Evolutionary conservation across 1,140 invertebrate genomes (phyloP).

Genomic region (Hypsibius dujardini): DNA sequence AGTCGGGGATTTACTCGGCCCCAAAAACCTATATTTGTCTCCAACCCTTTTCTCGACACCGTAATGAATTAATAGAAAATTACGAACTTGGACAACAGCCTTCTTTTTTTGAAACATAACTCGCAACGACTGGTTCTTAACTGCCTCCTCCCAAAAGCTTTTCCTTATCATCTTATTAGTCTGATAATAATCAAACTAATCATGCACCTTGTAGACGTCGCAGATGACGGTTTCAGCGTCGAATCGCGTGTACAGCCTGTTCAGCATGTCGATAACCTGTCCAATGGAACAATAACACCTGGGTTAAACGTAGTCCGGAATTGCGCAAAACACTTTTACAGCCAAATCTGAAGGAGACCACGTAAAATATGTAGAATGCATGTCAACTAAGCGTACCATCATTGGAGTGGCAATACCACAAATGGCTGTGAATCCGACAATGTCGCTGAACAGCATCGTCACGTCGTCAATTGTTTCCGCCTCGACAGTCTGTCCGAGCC

Average conservation of each 20-base stretch:
- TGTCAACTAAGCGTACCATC: constrained; percentile 51
- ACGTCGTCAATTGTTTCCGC: constrained; percentile 75
- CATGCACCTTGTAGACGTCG: constrained; percentile 70
- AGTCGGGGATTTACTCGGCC: too few species aligned
- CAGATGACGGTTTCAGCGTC: constrained; percentile 70
- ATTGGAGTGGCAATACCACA: constrained; percentile 71
- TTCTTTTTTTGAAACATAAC: not conserved
- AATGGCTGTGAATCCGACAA: constrained; percentile 86
- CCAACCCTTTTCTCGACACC: too few species aligned
- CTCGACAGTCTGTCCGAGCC: constrained; percentile 71
- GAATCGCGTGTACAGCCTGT: constrained; percentile 74
- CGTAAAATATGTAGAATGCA: constrained; percentile 26
- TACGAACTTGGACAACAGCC: not conserved
- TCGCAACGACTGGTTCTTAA: not conserved
- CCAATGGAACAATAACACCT: too few species aligned
- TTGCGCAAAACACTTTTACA: too few species aligned
- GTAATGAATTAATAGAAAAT: not conserved
- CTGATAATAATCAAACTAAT: not conserved
- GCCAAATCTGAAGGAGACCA: constrained; percentile 29
- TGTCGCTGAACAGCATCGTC: constrained; percentile 82
- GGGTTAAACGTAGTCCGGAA: too few species aligned
- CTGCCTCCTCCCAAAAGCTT: not conserved
- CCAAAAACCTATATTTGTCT: too few species aligned
- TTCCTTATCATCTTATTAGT: constrained; percentile 15
- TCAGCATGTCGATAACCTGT: constrained; percentile 83